phyloP scores from a whole-genome alignment of 2,888 invertebrate species.

The Malachius bipustulatus region DNA sequence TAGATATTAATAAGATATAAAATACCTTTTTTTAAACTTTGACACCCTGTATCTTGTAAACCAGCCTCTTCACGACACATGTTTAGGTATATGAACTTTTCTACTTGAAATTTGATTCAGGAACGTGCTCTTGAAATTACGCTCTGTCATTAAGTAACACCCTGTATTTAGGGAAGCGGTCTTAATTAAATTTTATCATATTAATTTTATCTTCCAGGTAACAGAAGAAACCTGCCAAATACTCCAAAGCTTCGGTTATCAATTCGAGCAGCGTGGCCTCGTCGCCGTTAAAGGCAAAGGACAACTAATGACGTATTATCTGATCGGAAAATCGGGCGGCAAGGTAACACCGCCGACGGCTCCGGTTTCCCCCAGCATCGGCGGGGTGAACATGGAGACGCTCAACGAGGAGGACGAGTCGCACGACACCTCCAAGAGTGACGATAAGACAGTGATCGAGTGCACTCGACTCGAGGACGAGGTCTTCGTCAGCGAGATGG shows the following conservation, averaged over 20 bases:
- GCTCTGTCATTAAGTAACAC: too few species aligned
- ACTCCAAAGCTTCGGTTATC: slow-evolving; percentile 78
- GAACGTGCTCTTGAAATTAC: too few species aligned
- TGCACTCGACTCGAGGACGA: slow-evolving; percentile 29
- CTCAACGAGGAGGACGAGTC: slow-evolving; percentile 38
- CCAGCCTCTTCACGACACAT: too few species aligned
- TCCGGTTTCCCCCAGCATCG: slow-evolving; percentile 29
- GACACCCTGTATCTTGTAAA: too few species aligned
- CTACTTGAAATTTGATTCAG: too few species aligned
- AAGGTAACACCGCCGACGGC: slow-evolving; percentile 34
- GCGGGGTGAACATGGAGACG: slow-evolving; percentile 32
- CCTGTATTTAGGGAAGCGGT: too few species aligned
- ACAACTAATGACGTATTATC: slow-evolving; percentile 87
- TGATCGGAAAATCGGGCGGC: slow-evolving; percentile 47
- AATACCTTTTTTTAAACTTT: too few species aligned
- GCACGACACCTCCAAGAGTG: slow-evolving; percentile 34
- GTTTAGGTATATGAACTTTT: too few species aligned
- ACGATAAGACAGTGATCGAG: slow-evolving; percentile 34
- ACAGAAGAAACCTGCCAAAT: slow-evolving; percentile 90
- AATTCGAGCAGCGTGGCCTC: slow-evolving; percentile 86
- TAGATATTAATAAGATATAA: too few species aligned
- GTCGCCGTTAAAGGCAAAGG: slow-evolving; percentile 97
- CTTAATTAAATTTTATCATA: too few species aligned
- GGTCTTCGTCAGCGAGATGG: slow-evolving; percentile 28
- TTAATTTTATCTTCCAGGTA: slow-evolving; percentile 47